Evolutionary conservation across 2,888 invertebrate species (phyloP), one percentile per base, ranked within the genome.

Genomic region (Flabesymbios commensalis): DNA sequence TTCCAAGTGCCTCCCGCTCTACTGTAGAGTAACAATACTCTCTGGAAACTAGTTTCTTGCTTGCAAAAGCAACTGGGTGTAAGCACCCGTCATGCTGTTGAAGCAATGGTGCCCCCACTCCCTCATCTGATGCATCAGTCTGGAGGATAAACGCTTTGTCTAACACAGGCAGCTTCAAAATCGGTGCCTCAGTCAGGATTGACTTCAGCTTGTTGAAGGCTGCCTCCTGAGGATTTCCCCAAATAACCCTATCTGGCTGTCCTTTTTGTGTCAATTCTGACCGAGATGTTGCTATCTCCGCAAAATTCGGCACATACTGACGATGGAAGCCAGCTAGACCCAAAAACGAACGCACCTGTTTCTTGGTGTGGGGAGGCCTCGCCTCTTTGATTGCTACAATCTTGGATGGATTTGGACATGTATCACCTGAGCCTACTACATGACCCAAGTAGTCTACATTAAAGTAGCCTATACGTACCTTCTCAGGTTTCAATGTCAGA

Each of bases 1-100:
- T 41, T 7, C 63, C 66, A n/a, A 72, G 42, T 57, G 69, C 67
- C 36, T 69, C 68, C 28, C 55, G 62, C 48, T 69, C 71, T 14
- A 71, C 65, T 10, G 58, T 60, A 2, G 71, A 58, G 39, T 68
- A 68, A 22, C 41, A 59, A 4, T 28, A 39, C 41, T 71, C 72
- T 19, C 57, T 49, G 2, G 39, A 17, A 17, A 52, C 26, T 24
- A 72, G 39, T 48, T 70, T 72, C 36, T 48, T 57, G 41, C 70
- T 70, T 22, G 61, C 67, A 51, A 61, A 71, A 2, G 63, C 59
- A 10, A 71, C 65, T 26, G 70, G 67, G 19, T 54, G 47, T 32
- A 42, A 32, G n/a, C 41, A 22, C 2, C 59, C 68, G 43, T 64
- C 61, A 26, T 63, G 55, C 17, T 67, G 61, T 53, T 70, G 69